Conservation (phyloP, 2,888 invertebrate species). For the Sphaeridia pumilis region DNA sequence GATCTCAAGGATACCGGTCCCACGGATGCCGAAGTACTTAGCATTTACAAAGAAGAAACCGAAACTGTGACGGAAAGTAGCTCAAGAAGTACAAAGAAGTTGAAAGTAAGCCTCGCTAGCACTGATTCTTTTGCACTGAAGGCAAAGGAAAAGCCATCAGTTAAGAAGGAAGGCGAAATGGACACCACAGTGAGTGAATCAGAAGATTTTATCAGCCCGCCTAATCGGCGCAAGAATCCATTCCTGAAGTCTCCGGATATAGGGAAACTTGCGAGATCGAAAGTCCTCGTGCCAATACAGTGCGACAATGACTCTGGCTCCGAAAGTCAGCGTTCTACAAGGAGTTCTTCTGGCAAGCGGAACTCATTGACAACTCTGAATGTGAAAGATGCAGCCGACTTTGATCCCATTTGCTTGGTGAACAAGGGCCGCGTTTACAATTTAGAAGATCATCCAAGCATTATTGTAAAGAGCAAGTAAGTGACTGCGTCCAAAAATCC, state of each 20-base stretch:
- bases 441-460: neutral
- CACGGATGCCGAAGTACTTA: no score
- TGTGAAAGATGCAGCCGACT: neutral
- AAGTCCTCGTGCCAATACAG: neutral
- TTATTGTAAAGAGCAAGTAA: slow-evolving; percentile 22
- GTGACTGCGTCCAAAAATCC: neutral
- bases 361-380: neutral
- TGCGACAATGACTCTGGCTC: neutral
- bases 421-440: slow-evolving; percentile 17
- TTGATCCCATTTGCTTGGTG: slow-evolving; percentile 6
- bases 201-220: neutral
- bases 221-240: slow-evolving; percentile 9
- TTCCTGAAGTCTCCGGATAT: slow-evolving; percentile 15
- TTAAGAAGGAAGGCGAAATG: neutral
- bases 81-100: neutral
- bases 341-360: neutral
- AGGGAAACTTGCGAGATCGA: neutral
- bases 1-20: neutral
- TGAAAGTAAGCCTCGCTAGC: neutral
- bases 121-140: neutral
- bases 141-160: neutral
- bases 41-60: no score
- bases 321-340: neutral
- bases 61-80: neutral
- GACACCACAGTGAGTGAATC: no score